Evolutionary conservation across 2,888 invertebrate species (phyloP).

Genomic region (Ecliptopera silaceata): DNA sequence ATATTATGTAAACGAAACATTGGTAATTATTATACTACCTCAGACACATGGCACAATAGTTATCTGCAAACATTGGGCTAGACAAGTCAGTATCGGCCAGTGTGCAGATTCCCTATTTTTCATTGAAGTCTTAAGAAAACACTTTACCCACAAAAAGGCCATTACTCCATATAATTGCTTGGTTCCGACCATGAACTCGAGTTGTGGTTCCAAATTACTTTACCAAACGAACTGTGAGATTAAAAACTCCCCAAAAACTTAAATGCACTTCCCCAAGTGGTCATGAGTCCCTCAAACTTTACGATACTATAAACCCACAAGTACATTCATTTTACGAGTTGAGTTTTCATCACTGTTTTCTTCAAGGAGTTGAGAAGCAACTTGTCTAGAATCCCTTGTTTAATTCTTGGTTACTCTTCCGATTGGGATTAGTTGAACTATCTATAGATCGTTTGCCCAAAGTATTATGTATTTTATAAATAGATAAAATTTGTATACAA

Average conservation of each 20-base stretch:
- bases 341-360: constrained; percentile 65
- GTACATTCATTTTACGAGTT: constrained; percentile 69
- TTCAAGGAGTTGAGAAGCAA: constrained; percentile 2
- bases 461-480: too few relatives aligned
- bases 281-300: constrained; percentile 50
- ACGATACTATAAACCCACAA: constrained; percentile 61
- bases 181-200: neutral
- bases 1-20: too few relatives aligned
- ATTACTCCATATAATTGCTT: constrained; percentile 4
- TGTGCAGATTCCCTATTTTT: too few relatives aligned
- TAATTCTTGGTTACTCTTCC: too few relatives aligned
- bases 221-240: constrained; percentile 31
- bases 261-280: constrained; percentile 30
- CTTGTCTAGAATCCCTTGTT: too few relatives aligned
- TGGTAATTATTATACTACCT: too few relatives aligned
- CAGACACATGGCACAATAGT: too few relatives aligned
- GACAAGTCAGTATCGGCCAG: too few relatives aligned
- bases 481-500: too few relatives aligned
- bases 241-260: constrained; percentile 27
- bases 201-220: constrained; percentile 18
- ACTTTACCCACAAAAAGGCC: neutral
- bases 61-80: too few relatives aligned
- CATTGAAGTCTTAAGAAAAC: neutral
- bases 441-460: too few relatives aligned
- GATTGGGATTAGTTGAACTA: too few relatives aligned